Percentiles rank a stretch among this genome's conserved stretches.
phyloP scores from a whole-genome alignment of 1,140 invertebrate genomes.

The Zaprionus kolodkinae region DNA sequence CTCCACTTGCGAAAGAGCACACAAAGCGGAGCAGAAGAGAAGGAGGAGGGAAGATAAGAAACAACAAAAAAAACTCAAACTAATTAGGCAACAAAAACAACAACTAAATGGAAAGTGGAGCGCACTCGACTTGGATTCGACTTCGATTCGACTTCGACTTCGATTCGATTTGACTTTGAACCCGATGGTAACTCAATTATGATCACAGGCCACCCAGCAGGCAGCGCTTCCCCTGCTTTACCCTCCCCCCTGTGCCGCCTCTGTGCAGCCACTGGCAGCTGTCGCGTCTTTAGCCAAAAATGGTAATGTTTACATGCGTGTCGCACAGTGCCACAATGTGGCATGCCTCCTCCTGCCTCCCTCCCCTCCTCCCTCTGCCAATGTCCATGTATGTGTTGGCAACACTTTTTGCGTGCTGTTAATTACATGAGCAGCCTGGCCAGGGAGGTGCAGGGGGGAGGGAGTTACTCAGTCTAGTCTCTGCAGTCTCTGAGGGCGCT shows the following conservation, averaged over 20 bases:
- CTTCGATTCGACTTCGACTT: slow-evolving; percentile 71
- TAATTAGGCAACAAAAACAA: slow-evolving; percentile 74
- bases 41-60: slow-evolving; percentile 9
- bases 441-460: background rate
- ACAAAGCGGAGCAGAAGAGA: slow-evolving; percentile 38
- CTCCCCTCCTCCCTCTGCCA: slow-evolving; percentile 20
- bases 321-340: slow-evolving; percentile 52
- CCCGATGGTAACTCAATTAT: slow-evolving; percentile 78
- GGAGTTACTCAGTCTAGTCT: slow-evolving; percentile 50
- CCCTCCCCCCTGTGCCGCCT: background rate
- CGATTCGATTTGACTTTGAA: slow-evolving; percentile 71
- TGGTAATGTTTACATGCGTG: slow-evolving; percentile 82
- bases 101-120: slow-evolving; percentile 67
- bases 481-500: slow-evolving; percentile 70
- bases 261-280: slow-evolving; percentile 43
- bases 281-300: slow-evolving; percentile 82
- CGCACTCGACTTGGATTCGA: slow-evolving; percentile 27
- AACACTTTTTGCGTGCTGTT: slow-evolving; percentile 82
- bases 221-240: background rate
- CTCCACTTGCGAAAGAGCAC: background rate
- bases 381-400: slow-evolving; percentile 72
- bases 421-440: slow-evolving; percentile 67
- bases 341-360: slow-evolving; percentile 7
- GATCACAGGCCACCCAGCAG: slow-evolving; percentile 65
- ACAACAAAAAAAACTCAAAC: slow-evolving; percentile 52